Percentiles rank a stretch among this genome's conserved stretches.
Evolutionary conservation across 2,888 invertebrate species (phyloP).

Genomic region (Piscicola geometra): DNA sequence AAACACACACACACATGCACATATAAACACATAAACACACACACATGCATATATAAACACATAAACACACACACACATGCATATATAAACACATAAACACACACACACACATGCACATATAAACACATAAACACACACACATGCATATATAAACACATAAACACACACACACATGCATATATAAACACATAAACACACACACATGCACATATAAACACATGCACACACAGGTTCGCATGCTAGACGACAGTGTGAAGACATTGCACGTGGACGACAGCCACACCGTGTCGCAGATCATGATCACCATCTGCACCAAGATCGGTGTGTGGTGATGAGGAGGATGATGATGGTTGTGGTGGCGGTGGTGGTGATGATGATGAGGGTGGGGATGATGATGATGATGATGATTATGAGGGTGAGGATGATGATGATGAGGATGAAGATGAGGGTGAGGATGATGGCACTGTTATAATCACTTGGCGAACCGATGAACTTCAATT

Average conservation of each 20-base stretch:
- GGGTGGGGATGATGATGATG: background rate
- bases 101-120: background rate
- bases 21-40: too few relatives aligned
- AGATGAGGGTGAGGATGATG: too few relatives aligned
- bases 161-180: background rate
- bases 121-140: background rate
- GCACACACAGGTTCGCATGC: conserved; percentile 75
- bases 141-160: background rate
- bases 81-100: too few relatives aligned
- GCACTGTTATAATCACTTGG: too few relatives aligned
- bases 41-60: too few relatives aligned
- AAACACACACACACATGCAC: too few relatives aligned
- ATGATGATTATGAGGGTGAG: background rate
- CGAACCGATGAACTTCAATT: too few relatives aligned
- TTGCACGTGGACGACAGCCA: conserved; percentile 95
- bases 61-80: too few relatives aligned
- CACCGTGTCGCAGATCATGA: conserved; percentile 94
- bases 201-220: background rate
- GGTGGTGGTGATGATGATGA: background rate
- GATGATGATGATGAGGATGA: too few relatives aligned
- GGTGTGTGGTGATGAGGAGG: conserved; percentile 60
- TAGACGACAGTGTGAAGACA: conserved; percentile 91
- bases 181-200: background rate
- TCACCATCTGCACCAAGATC: conserved; percentile 89
- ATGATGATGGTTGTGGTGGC: background rate